phyloP scores from a whole-genome alignment of 2,797 vertebrate species.

The Aldrovandia affinis region DNA sequence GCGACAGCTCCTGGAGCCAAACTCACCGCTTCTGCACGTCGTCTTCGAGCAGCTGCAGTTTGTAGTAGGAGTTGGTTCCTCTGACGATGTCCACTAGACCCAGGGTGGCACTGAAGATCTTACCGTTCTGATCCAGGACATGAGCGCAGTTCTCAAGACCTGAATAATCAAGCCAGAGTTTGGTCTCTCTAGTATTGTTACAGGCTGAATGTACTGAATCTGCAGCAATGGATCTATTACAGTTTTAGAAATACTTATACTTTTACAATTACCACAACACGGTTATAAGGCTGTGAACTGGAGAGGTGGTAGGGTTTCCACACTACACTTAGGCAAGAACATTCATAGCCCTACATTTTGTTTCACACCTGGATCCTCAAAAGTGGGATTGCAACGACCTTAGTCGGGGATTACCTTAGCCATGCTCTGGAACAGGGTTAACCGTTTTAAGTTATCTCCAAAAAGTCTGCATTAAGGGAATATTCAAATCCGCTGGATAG shows the following conservation, averaged over 20 bases:
- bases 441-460: no score
- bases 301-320: no score
- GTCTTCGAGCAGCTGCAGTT: conserved; percentile 93
- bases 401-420: no score
- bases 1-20: not conserved
- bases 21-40: conserved; percentile 89
- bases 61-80: conserved; percentile 98
- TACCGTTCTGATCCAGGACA: conserved; percentile 91
- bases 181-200: not conserved
- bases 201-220: not conserved
- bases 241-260: not conserved
- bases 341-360: no score
- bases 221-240: not conserved
- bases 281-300: no score
- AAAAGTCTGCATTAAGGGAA: no score
- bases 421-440: no score
- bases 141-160: conserved; percentile 93
- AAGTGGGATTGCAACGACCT: no score
- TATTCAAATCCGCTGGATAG: no score
- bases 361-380: no score
- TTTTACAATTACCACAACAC: not conserved
- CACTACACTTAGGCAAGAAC: no score
- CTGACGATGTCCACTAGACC: conserved; percentile 93
- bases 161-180: conserved; percentile 47
- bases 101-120: conserved; percentile 94